Percentiles rank a stretch among this genome's conserved stretches.
These are phyloP conservation scores for Rhingia rostrata DNA, from an alignment of 2,888 invertebrate genomes.

Conservation along the genomic window DNA sequence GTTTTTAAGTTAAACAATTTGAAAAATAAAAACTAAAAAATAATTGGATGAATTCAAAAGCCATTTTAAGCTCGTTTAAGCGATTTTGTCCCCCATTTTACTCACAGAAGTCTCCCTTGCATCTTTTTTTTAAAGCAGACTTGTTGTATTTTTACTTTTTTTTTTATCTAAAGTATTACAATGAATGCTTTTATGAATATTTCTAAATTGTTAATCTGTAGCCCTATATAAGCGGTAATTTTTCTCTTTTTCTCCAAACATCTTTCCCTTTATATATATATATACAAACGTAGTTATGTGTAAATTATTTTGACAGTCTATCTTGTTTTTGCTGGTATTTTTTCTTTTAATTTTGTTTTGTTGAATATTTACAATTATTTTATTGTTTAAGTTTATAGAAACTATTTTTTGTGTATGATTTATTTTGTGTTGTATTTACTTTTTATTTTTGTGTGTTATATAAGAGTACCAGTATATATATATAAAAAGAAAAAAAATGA, in stretches of 20 bases:
- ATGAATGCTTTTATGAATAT: not conserved
- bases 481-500: constrained; percentile 50
- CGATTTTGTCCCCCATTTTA: too few relatives aligned
- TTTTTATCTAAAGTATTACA: not conserved
- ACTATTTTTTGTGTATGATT: constrained; percentile 26
- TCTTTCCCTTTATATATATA: constrained; percentile 23
- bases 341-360: constrained; percentile 10
- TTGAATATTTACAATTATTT: constrained; percentile 22
- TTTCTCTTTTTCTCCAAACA: not conserved
- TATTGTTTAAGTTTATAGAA: constrained; percentile 14
- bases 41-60: too few relatives aligned
- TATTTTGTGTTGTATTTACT: constrained; percentile 33
- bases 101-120: too few relatives aligned
- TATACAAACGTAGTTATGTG: constrained; percentile 21
- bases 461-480: constrained; percentile 9
- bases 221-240: not conserved
- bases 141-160: not conserved
- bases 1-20: too few relatives aligned
- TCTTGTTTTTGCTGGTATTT: constrained; percentile 37
- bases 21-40: too few relatives aligned
- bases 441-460: not conserved
- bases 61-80: too few relatives aligned
- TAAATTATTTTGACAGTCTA: constrained; percentile 54
- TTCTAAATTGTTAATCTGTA: not conserved
- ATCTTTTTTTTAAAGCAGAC: not conserved